phyloP scores from a whole-genome alignment of 2,113 vertebrate genomes.

The Crypturellus undulatus region DNA sequence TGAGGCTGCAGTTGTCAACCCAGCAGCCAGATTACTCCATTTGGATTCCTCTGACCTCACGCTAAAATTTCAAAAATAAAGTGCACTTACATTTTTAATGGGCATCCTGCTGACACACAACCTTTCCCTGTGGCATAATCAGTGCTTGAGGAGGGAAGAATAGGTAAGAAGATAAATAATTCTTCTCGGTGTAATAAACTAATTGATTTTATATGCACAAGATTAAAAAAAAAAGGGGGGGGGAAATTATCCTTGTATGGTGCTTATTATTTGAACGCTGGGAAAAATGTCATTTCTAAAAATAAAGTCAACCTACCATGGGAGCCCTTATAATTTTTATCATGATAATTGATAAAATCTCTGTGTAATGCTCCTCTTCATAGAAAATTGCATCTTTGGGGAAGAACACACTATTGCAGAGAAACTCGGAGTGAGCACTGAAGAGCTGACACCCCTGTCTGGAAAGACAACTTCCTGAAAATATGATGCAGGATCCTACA shows the following conservation, averaged over 20 bases:
- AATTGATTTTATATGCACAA: not conserved
- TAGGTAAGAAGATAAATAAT: not conserved
- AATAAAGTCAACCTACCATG: slow-evolving; percentile 33
- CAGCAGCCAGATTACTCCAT: not conserved
- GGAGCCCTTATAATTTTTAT: slow-evolving; percentile 55
- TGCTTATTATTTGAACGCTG: slow-evolving; percentile 48
- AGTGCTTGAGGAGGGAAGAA: not conserved
- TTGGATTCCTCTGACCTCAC: slow-evolving; percentile 4
- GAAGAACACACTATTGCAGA: not conserved
- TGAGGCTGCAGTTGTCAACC: not conserved
- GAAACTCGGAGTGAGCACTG: not conserved
- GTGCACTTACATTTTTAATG: slow-evolving; percentile 21
- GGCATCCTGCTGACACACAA: not conserved
- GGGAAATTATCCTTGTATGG: not conserved
- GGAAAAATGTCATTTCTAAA: slow-evolving; percentile 51
- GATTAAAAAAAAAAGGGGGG: not conserved
- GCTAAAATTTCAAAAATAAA: slow-evolving; percentile 22
- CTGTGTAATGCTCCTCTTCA: not conserved
- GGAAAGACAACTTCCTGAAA: not conserved
- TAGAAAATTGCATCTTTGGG: not conserved
- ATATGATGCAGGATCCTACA: not conserved
- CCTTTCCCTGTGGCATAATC: not conserved
- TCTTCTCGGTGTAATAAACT: not conserved
- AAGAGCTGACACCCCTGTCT: not conserved
- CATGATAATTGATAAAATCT: slow-evolving; percentile 42